Percentiles rank a stretch among this genome's conserved stretches.
Evolutionary conservation across 2,888 invertebrate genomes (phyloP).

Genomic region (Volucella bombylans): DNA sequence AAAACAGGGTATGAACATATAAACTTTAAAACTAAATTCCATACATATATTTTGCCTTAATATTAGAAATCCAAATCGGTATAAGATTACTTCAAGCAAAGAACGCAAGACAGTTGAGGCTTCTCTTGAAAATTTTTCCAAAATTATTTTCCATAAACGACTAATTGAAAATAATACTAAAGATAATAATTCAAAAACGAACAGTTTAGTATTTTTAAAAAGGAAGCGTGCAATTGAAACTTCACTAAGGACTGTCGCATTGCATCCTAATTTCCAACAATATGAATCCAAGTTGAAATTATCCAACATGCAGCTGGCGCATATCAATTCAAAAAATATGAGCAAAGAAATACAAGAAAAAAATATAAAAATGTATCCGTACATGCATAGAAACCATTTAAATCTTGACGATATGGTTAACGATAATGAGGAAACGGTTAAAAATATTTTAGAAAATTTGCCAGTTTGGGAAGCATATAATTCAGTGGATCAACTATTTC

Average conservation of each 20-base stretch:
- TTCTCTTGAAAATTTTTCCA: background rate
- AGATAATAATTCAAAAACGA: slow-evolving; percentile 42
- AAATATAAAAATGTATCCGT: slow-evolving; percentile 43
- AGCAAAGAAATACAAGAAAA: slow-evolving; percentile 65
- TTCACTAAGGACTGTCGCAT: background rate
- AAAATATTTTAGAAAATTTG: slow-evolving; percentile 77
- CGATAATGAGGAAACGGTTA: slow-evolving; percentile 60
- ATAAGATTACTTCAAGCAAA: slow-evolving; percentile 55
- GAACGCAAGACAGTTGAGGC: slow-evolving; percentile 18
- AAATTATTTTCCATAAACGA: slow-evolving; percentile 3
- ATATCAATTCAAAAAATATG: slow-evolving; percentile 48
- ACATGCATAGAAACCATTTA: slow-evolving; percentile 13
- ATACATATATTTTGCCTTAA: background rate
- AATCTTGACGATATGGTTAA: slow-evolving; percentile 46
- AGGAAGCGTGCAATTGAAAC: slow-evolving; percentile 1
- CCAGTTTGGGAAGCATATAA: slow-evolving; percentile 96
- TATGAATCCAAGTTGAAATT: slow-evolving; percentile 33
- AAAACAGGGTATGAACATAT: slow-evolving; percentile 89
- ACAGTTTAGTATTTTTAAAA: slow-evolving; percentile 17
- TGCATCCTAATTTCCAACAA: background rate
- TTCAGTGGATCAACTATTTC: slow-evolving; percentile 93
- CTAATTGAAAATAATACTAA: background rate
- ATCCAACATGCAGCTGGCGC: slow-evolving; percentile 25
- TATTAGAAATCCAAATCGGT: slow-evolving; percentile 80
- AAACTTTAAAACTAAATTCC: background rate